phyloP scores from a whole-genome alignment of 2,113 vertebrate species.

The Oceanodroma tethys region DNA sequence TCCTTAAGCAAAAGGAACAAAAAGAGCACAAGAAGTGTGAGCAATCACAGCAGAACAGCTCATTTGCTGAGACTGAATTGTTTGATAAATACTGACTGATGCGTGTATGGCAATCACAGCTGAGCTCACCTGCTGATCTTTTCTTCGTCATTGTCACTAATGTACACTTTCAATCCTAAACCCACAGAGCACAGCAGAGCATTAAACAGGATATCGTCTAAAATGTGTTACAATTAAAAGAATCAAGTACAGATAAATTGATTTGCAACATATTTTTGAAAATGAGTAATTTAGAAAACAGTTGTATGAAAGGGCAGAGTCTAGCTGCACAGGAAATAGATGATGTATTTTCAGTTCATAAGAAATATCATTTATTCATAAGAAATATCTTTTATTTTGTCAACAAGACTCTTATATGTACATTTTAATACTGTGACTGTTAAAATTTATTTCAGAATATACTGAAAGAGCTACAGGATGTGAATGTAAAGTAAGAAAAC shows the following conservation, averaged over 20 bases:
- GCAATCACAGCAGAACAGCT: neutral
- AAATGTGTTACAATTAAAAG: neutral
- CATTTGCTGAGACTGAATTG: neutral
- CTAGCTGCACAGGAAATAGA: neutral
- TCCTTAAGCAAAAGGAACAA: neutral
- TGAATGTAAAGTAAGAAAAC: neutral
- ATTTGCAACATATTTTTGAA: neutral
- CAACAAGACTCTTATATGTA: neutral
- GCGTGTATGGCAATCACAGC: neutral
- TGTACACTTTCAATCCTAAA: neutral
- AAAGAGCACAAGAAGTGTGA: neutral
- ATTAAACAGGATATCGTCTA: neutral
- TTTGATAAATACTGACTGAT: neutral
- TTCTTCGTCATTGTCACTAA: rapidly evolving
- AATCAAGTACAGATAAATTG: neutral
- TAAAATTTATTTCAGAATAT: neutral
- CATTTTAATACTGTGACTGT: neutral
- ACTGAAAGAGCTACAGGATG: neutral
- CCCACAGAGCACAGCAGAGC: neutral
- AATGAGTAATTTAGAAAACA: neutral
- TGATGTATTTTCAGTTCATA: neutral
- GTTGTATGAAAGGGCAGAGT: neutral
- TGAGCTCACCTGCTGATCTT: neutral
- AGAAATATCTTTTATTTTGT: neutral
- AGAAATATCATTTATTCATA: neutral